Conservation (phyloP, 2,797 vertebrate species). For the Ambastaia sidthimunki region DNA sequence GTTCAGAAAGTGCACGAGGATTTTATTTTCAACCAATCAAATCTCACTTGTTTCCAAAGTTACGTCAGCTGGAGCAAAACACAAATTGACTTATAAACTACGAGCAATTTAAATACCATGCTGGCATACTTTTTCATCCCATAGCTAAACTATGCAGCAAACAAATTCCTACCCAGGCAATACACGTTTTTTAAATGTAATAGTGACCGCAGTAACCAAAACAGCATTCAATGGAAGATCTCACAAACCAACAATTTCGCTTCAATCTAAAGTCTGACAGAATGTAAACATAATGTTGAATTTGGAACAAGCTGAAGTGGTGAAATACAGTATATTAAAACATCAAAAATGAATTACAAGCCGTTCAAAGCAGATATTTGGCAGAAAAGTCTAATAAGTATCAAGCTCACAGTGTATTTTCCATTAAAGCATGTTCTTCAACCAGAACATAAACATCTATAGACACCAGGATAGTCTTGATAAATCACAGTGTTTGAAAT, state of each 20-base stretch:
- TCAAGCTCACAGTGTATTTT: not conserved
- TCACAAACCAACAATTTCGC: constrained; percentile 4
- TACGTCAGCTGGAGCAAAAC: not conserved
- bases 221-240: constrained; percentile 7
- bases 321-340: constrained; percentile 54
- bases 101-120: constrained; percentile 24
- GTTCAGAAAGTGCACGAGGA: not conserved
- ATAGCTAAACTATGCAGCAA: constrained; percentile 35
- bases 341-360: constrained; percentile 54
- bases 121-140: constrained; percentile 10
- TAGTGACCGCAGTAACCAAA: constrained; percentile 19
- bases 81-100: constrained; percentile 20
- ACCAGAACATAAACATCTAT: constrained; percentile 6
- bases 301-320: constrained; percentile 51
- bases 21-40: not conserved
- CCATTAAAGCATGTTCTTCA: constrained; percentile 8
- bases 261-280: constrained; percentile 29
- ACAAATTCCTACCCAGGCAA: constrained; percentile 32
- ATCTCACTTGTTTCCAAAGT: not conserved
- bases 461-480: constrained; percentile 1
- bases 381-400: constrained; percentile 5
- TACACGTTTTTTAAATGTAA: constrained; percentile 4
- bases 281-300: constrained; percentile 54
- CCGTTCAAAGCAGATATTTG: constrained; percentile 57
- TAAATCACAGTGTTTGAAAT: constrained; percentile 31